Percentiles rank a stretch among this genome's conserved stretches.
Evolutionary conservation across 2,888 invertebrate species (phyloP).

Genomic region (Acanthosepion esculentum): DNA sequence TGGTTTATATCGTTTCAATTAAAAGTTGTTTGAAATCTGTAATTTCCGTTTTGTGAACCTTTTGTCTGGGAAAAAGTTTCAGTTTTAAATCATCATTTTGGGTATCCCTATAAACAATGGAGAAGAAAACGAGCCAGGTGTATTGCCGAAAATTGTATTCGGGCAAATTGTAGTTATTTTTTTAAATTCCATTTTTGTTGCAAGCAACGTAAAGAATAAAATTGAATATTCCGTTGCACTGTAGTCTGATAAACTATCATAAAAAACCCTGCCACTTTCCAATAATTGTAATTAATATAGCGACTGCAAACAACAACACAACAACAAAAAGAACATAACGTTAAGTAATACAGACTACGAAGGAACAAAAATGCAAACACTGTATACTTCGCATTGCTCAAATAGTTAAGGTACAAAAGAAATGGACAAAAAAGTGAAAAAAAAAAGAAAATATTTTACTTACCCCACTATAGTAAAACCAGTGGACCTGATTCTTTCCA

Average conservation of each 20-base stretch:
- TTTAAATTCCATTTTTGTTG: neutral
- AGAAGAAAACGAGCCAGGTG: neutral
- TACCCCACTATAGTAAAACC: conserved; percentile 22
- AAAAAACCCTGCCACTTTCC: neutral
- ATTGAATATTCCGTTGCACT: neutral
- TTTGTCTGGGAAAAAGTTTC: neutral
- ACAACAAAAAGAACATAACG: neutral
- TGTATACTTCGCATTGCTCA: neutral
- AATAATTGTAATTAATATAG: neutral
- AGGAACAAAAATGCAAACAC: neutral
- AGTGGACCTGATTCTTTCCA: conserved; percentile 22
- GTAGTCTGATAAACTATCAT: neutral
- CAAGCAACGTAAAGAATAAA: neutral
- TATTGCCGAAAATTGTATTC: neutral
- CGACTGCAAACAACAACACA: neutral
- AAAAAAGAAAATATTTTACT: neutral
- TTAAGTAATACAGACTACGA: neutral
- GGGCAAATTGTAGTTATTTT: neutral
- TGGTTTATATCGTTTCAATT: neutral
- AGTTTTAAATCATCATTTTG: neutral
- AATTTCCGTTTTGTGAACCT: neutral
- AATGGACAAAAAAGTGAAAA: neutral
- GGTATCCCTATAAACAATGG: neutral
- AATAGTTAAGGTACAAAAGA: neutral
- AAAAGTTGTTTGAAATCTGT: neutral